These are phyloP conservation scores for Scortum barcoo DNA, from an alignment of 2,113 vertebrate species.

Conservation along the genomic window DNA sequence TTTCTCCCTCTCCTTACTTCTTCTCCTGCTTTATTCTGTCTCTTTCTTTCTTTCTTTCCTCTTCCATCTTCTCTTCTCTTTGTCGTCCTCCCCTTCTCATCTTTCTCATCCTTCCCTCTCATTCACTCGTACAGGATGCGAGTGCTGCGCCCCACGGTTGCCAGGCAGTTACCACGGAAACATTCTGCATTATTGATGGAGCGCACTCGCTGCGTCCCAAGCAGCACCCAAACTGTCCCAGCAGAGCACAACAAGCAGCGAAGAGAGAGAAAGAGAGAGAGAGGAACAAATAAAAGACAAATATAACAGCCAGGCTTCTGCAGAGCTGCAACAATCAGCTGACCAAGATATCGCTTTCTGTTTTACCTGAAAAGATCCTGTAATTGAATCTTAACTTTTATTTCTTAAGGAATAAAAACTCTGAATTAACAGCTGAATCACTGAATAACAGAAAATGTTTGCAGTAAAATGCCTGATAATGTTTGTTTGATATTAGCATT, in stretches of 20 bases:
- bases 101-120: constrained; percentile 12
- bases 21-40: neutral
- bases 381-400: neutral
- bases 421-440: neutral
- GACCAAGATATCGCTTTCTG: neutral
- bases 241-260: constrained; percentile 50
- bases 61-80: too few species aligned
- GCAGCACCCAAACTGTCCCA: constrained; percentile 70
- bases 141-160: constrained; percentile 71
- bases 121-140: constrained; percentile 51
- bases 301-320: neutral
- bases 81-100: constrained; percentile 26
- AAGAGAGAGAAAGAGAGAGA: neutral
- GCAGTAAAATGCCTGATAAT: neutral
- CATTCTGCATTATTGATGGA: constrained; percentile 85
- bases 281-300: constrained; percentile 8
- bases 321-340: neutral
- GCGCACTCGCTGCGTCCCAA: constrained; percentile 65
- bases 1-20: constrained; percentile 31
- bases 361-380: neutral
- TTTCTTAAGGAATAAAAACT: neutral
- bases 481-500: neutral
- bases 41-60: neutral
- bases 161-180: constrained; percentile 82
- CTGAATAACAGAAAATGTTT: neutral